phyloP scores from a whole-genome alignment of 2,113 vertebrate genomes.

The Isurus oxyrinchus region DNA sequence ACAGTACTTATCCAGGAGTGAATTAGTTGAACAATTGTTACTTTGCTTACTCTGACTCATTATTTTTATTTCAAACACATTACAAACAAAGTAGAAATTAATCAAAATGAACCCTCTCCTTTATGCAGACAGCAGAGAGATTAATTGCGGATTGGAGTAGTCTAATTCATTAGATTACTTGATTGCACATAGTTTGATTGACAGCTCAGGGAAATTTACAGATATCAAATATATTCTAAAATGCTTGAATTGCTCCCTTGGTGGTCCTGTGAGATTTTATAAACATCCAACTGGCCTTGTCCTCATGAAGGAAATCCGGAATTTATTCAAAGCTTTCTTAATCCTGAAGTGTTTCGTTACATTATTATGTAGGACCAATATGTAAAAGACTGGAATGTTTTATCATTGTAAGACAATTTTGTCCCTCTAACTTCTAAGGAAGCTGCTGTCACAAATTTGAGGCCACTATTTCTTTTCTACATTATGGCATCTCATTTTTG shows the following conservation, averaged over 20 bases:
- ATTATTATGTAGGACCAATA: too few species aligned
- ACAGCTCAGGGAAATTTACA: not conserved
- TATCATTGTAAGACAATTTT: not conserved
- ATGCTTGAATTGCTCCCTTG: not conserved
- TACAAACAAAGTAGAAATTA: not conserved
- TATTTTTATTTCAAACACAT: not conserved
- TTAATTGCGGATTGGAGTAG: not conserved
- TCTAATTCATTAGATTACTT: not conserved
- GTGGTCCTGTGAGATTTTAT: not conserved
- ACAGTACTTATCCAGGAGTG: not conserved
- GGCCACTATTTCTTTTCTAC: too few species aligned
- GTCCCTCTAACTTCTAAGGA: not conserved
- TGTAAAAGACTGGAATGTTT: too few species aligned
- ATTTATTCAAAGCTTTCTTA: not conserved
- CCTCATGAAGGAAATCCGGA: not conserved
- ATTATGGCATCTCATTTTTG: too few species aligned
- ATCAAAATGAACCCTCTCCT: not conserved
- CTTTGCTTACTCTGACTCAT: not conserved
- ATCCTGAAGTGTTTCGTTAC: not conserved
- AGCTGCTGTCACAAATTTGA: not conserved
- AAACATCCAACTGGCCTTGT: not conserved
- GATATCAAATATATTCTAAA: not conserved
- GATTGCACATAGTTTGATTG: not conserved
- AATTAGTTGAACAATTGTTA: not conserved
- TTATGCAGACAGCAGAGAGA: not conserved